Conservation (phyloP, 2,888 invertebrate species). For the Byasa hedistus region DNA sequence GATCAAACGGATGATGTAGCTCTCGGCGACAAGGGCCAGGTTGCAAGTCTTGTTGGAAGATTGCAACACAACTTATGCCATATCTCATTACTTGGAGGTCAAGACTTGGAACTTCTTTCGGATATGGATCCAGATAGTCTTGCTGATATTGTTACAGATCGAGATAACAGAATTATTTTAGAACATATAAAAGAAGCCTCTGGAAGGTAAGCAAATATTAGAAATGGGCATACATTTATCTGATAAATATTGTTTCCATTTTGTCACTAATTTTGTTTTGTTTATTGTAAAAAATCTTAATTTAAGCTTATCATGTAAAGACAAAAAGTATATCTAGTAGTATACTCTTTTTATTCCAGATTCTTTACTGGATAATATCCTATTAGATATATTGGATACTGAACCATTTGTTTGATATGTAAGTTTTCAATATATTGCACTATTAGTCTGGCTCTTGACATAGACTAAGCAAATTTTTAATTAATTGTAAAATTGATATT, state of each 20-base stretch:
- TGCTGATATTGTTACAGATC: slow-evolving; percentile 88
- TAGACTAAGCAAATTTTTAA: too few relatives aligned
- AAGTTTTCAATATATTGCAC: too few relatives aligned
- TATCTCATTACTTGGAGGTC: slow-evolving; percentile 90
- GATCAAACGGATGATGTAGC: slow-evolving; percentile 80
- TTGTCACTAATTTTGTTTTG: background rate
- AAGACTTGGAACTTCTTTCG: slow-evolving; percentile 90
- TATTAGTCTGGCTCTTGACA: too few relatives aligned
- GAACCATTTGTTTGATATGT: too few relatives aligned
- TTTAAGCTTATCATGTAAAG: too few relatives aligned
- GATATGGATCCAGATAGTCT: slow-evolving; percentile 95
- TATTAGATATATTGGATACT: too few relatives aligned
- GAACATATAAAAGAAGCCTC: slow-evolving; percentile 91
- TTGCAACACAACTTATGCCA: slow-evolving; percentile 90
- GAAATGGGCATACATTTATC: slow-evolving; percentile 23
- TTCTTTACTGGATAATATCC: too few relatives aligned
- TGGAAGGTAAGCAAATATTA: slow-evolving; percentile 78
- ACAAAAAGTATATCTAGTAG: too few relatives aligned
- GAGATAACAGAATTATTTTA: slow-evolving; percentile 86
- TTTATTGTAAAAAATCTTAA: background rate
- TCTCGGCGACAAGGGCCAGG: slow-evolving; percentile 78
- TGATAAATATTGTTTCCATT: slow-evolving; percentile 1
- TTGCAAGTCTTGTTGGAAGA: slow-evolving; percentile 87
- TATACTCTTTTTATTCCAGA: too few relatives aligned
- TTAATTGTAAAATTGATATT: too few relatives aligned